Evolutionary conservation across 2,113 vertebrate species (phyloP).

Genomic region (Amblyopsis rosae): DNA sequence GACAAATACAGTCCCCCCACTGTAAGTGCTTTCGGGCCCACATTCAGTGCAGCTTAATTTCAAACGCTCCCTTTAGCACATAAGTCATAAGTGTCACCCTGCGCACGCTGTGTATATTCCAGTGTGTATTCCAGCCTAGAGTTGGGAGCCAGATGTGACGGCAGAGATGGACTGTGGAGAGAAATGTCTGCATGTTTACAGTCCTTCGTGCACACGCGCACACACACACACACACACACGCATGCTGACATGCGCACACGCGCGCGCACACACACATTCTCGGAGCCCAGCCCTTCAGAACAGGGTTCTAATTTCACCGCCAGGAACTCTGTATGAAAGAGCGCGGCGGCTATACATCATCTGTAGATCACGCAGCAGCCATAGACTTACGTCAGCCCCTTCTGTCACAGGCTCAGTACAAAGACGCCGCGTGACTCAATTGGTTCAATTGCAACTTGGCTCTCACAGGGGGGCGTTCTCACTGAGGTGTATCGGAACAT

Average conservation of each 20-base stretch:
- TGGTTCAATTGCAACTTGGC: constrained; percentile 11
- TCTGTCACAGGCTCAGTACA: constrained; percentile 13
- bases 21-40: constrained; percentile 51
- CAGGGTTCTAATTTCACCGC: constrained; percentile 69
- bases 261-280: constrained; percentile 2
- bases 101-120: constrained; percentile 65
- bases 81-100: constrained; percentile 71
- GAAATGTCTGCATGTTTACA: constrained; percentile 76
- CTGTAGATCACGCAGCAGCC: constrained; percentile 55
- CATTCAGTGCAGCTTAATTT: constrained; percentile 71
- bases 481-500: neutral
- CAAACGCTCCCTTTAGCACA: constrained; percentile 64
- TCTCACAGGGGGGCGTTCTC: neutral
- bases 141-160: constrained; percentile 84
- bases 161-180: constrained; percentile 77
- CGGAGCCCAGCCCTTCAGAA: constrained; percentile 46
- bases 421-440: constrained; percentile 27
- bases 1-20: neutral
- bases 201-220: constrained; percentile 37
- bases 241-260: constrained; percentile 10
- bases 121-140: constrained; percentile 78
- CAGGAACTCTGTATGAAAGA: constrained; percentile 76
- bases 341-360: constrained; percentile 78
- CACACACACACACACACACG: constrained; percentile 3
- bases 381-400: constrained; percentile 35